These are phyloP conservation scores for Mus spicilegus DNA, from an alignment of 2,113 vertebrate genomes.

Conservation along the genomic window DNA sequence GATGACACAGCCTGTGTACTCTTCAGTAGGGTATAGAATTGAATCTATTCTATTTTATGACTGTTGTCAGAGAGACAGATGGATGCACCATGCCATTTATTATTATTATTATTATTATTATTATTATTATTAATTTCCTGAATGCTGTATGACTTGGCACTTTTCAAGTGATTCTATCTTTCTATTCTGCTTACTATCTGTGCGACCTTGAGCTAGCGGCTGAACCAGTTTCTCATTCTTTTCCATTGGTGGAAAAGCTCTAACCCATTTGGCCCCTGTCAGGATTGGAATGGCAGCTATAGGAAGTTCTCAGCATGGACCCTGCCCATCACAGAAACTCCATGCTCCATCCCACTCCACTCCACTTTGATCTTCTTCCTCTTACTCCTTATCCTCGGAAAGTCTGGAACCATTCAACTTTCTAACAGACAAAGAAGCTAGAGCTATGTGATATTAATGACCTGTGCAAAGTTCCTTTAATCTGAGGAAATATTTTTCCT, in stretches of 20 bases:
- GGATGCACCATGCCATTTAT: not conserved
- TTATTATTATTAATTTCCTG: not conserved
- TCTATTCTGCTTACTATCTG: conserved; percentile 48
- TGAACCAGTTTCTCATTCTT: conserved; percentile 68
- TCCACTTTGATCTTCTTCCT: not conserved
- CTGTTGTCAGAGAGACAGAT: not conserved
- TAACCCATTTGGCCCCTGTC: not conserved
- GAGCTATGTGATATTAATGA: not conserved
- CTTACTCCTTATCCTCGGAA: not conserved
- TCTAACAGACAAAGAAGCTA: not conserved
- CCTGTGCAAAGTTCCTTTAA: not conserved
- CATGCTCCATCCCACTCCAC: not conserved
- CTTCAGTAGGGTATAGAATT: not conserved
- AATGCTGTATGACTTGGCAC: not conserved
- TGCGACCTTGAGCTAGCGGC: conserved; percentile 49
- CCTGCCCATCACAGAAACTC: not conserved
- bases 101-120: no score
- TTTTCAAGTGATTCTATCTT: conserved; percentile 20
- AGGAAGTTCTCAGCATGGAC: not conserved
- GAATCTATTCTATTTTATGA: not conserved
- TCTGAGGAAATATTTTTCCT: not conserved
- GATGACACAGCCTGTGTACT: not conserved
- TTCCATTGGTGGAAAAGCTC: conserved; percentile 36
- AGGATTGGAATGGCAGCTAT: not conserved
- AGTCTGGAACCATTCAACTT: no score